These are phyloP conservation scores for Stigmatopora nigra DNA, from an alignment of 2,113 vertebrate species.

Conservation along the genomic window DNA sequence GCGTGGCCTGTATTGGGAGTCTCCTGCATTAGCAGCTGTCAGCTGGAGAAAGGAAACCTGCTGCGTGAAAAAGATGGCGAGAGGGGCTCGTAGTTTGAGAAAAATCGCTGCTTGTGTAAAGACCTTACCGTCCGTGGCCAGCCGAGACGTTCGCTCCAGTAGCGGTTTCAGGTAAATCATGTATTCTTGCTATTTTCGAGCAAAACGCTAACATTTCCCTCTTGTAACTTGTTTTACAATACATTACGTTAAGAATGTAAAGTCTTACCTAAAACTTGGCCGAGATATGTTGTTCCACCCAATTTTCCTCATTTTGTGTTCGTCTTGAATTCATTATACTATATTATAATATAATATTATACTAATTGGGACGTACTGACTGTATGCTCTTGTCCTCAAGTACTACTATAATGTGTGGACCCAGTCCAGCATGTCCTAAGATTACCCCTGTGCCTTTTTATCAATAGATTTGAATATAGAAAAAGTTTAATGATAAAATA, in stretches of 20 bases:
- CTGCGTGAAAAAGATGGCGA: constrained; percentile 65
- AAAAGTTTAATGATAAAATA: too few relatives aligned
- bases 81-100: constrained; percentile 57
- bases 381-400: too few relatives aligned
- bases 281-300: not conserved
- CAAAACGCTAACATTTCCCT: not conserved
- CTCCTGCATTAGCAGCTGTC: not conserved
- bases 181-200: not conserved
- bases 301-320: not conserved
- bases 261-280: not conserved
- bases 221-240: not conserved
- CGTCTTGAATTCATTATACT: too few relatives aligned
- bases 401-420: too few relatives aligned
- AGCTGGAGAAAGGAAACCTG: constrained; percentile 4
- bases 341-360: too few relatives aligned
- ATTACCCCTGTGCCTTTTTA: too few relatives aligned
- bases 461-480: too few relatives aligned
- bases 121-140: constrained; percentile 44
- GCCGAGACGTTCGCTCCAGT: constrained; percentile 46
- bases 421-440: too few relatives aligned
- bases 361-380: too few relatives aligned
- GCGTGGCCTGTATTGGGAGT: not conserved
- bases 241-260: not conserved
- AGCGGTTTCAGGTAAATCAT: constrained; percentile 60
- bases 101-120: constrained; percentile 62